Evolutionary conservation across 2,888 invertebrate species (phyloP).

Genomic region (Hydraecia micacea): DNA sequence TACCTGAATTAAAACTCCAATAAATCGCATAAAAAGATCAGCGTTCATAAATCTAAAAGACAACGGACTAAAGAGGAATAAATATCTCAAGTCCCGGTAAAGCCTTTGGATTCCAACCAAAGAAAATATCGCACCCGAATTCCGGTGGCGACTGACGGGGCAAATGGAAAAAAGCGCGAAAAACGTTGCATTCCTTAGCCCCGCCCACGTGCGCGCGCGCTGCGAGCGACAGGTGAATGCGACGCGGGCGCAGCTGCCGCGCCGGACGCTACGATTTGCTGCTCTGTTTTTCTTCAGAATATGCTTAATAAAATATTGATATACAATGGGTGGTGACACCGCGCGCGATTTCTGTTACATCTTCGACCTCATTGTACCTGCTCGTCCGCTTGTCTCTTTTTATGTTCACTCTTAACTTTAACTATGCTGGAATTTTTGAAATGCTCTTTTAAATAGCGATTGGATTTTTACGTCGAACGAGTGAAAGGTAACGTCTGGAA

Average conservation of each 20-base stretch:
- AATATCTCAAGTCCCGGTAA: slow-evolving; percentile 85
- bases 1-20: slow-evolving; percentile 82
- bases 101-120: slow-evolving; percentile 87
- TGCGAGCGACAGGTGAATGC: slow-evolving; percentile 87
- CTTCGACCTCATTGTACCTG: slow-evolving; percentile 74
- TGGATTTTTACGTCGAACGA: slow-evolving; percentile 51
- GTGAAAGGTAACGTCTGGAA: slow-evolving; percentile 55
- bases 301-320: slow-evolving; percentile 85
- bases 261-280: slow-evolving; percentile 82
- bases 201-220: slow-evolving; percentile 86
- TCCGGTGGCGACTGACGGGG: slow-evolving; percentile 83
- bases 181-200: slow-evolving; percentile 81
- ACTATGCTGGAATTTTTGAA: slow-evolving; percentile 54
- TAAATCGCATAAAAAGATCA: slow-evolving; percentile 81
- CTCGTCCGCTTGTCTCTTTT: slow-evolving; percentile 68
- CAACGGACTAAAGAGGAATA: slow-evolving; percentile 77
- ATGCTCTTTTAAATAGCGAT: slow-evolving; percentile 56
- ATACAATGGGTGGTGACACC: slow-evolving; percentile 84
- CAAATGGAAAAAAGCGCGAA: slow-evolving; percentile 85
- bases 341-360: slow-evolving; percentile 74
- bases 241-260: slow-evolving; percentile 80
- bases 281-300: slow-evolving; percentile 83
- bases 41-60: slow-evolving; percentile 81
- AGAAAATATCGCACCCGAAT: slow-evolving; percentile 90
- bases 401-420: slow-evolving; percentile 57